These are phyloP conservation scores for Mallotus villosus DNA, from an alignment of 2,797 vertebrate genomes.

Conservation along the genomic window DNA sequence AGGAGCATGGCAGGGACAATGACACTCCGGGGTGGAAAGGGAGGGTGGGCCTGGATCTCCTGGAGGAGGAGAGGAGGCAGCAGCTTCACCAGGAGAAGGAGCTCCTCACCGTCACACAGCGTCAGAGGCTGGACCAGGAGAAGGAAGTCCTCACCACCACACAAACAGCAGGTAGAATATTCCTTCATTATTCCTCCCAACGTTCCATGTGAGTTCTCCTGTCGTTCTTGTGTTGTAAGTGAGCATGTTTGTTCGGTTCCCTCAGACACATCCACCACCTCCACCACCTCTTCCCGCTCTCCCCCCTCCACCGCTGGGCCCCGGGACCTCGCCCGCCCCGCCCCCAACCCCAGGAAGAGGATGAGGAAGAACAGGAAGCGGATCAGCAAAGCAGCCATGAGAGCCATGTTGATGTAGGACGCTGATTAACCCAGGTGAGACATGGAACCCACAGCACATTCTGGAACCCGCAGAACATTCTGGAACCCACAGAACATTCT, in stretches of 20 bases:
- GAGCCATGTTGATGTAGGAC: slow-evolving; percentile 79
- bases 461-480: neutral
- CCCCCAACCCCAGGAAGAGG: slow-evolving; percentile 45
- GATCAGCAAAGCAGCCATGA: slow-evolving; percentile 82
- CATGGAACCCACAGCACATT: neutral
- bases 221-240: neutral
- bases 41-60: slow-evolving; percentile 31
- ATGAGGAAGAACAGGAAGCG: slow-evolving; percentile 74
- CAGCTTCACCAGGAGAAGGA: slow-evolving; percentile 76
- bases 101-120: slow-evolving; percentile 64
- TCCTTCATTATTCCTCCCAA: neutral
- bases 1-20: slow-evolving; percentile 46
- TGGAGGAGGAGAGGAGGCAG: slow-evolving; percentile 60
- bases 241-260: neutral
- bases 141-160: slow-evolving; percentile 68
- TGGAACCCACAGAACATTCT: neutral
- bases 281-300: slow-evolving; percentile 37
- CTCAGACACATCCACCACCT: slow-evolving; percentile 50
- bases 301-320: slow-evolving; percentile 38
- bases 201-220: neutral
- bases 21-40: slow-evolving; percentile 61
- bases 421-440: neutral
- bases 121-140: slow-evolving; percentile 69
- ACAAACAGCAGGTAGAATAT: slow-evolving; percentile 64
- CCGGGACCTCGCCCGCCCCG: slow-evolving; percentile 46